Base-by-base conservation (phyloP, 2,113 vertebrate genomes). In the Nycticebus coucang region DNA sequence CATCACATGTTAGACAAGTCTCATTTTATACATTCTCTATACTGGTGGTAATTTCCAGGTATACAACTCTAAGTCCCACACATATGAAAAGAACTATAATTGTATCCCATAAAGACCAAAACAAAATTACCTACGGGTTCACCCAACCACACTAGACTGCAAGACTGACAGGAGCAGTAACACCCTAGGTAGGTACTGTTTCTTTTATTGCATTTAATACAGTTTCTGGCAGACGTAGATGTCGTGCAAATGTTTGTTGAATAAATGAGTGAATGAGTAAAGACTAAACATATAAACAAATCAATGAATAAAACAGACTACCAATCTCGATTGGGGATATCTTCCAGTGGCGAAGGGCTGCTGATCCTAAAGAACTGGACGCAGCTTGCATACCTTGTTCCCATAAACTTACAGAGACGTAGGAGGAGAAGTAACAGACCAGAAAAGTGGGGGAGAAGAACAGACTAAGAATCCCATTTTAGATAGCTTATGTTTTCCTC, bases 401-500 rank as follows among this genome's bases (percentile, higher is more conserved):
- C 88, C n/a, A 50, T 28, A 75, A 83, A 79, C 37, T 50, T 91
- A 26, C 18, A 60, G 0, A 53, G n/a, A 74, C 3, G 1, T n/a
- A 19, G 17, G 5, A 12, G 1, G 7, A 11, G 6, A 24, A 74
- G 8, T 41, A 87, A 57, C 12, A 85, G 59, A 84, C 11, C 37
- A n/a, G 55, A 28, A 35, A 68, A 13, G 17, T 24, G 3, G 2
- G 83, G 26, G 6, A 88, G 3, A n/a, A 57, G 19, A 92, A 62
- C 5, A 87, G 6, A 41, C 30, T 62, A 69, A 93, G 93, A 93
- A 79, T 75, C 22, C 9, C 35, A 35, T 37, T 79, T 72, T 19
- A 96, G 62, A 71, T 14, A 88, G 37, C 62, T 93, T 88, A 50
- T 60, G 37, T 35, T 89, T 69, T 87, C 69, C 69, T 91, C 33